Conservation (phyloP, 2,797 vertebrate genomes). For the Tachyglossus aculeatus region DNA sequence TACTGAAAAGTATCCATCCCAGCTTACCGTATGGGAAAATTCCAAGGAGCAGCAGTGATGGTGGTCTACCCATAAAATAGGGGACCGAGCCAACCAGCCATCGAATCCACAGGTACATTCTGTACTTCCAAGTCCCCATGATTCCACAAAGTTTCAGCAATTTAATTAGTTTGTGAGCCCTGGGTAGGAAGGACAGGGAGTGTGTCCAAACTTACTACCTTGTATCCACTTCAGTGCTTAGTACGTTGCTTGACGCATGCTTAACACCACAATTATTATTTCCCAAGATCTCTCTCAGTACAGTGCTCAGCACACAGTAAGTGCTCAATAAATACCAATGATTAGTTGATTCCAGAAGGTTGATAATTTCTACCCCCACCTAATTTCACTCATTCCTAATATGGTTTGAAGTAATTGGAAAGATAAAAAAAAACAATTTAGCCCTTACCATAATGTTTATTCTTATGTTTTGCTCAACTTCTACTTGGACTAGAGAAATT, state of each 20-base stretch:
- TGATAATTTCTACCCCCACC: background rate
- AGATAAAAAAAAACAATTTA: background rate
- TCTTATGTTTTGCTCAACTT: background rate
- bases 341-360: background rate
- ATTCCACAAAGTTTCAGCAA: too few species aligned
- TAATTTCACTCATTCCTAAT: constrained; percentile 3
- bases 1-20: background rate
- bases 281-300: background rate
- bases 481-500: background rate
- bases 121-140: too few species aligned
- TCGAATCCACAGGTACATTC: too few species aligned
- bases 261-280: too few species aligned
- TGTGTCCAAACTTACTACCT: too few species aligned
- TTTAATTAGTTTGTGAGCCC: too few species aligned
- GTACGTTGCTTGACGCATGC: too few species aligned
- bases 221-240: too few species aligned
- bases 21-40: background rate
- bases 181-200: too few species aligned
- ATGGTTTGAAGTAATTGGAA: background rate
- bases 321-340: background rate
- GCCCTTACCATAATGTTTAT: background rate
- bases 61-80: too few species aligned
- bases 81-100: too few species aligned
- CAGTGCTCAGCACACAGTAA: background rate
- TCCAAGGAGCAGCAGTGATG: too few species aligned